Conservation (phyloP, 2,113 vertebrate genomes). For the Bostrychus sinensis region DNA sequence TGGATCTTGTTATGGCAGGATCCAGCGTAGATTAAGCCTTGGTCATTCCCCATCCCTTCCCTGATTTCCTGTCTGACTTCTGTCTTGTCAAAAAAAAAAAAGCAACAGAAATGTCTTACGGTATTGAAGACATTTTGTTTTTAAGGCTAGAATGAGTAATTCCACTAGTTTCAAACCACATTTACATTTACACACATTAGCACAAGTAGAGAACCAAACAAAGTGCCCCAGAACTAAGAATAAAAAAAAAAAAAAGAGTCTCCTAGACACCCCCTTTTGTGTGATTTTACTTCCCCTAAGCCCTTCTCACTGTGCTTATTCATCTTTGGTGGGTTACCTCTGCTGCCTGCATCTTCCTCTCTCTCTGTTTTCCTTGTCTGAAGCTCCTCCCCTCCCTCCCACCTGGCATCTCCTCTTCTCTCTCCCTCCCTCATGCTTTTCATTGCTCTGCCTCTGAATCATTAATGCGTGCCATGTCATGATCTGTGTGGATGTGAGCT, state of each 20-base stretch:
- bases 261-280: slow-evolving; percentile 36
- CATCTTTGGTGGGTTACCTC: slow-evolving; percentile 29
- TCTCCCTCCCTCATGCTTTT: slow-evolving; percentile 54
- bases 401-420: slow-evolving; percentile 61
- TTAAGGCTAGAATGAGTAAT: slow-evolving; percentile 38
- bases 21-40: no score
- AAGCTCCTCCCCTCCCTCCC: slow-evolving; percentile 44
- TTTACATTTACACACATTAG: slow-evolving; percentile 59
- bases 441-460: slow-evolving; percentile 60
- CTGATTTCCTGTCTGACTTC: no score
- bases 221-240: slow-evolving; percentile 48
- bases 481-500: slow-evolving; percentile 72
- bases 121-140: slow-evolving; percentile 30
- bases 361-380: slow-evolving; percentile 17
- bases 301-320: slow-evolving; percentile 44
- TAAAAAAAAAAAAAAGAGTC: neutral
- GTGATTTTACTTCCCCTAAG: slow-evolving; percentile 53
- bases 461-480: slow-evolving; percentile 75
- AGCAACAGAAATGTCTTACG: neutral
- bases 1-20: no score
- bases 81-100: no score
- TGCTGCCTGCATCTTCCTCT: slow-evolving; percentile 5
- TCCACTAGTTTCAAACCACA: slow-evolving; percentile 47
- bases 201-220: slow-evolving; percentile 37
- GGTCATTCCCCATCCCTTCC: no score